Evolutionary conservation across 2,888 invertebrate genomes (phyloP).

Genomic region (Dichetophora obliterata): DNA sequence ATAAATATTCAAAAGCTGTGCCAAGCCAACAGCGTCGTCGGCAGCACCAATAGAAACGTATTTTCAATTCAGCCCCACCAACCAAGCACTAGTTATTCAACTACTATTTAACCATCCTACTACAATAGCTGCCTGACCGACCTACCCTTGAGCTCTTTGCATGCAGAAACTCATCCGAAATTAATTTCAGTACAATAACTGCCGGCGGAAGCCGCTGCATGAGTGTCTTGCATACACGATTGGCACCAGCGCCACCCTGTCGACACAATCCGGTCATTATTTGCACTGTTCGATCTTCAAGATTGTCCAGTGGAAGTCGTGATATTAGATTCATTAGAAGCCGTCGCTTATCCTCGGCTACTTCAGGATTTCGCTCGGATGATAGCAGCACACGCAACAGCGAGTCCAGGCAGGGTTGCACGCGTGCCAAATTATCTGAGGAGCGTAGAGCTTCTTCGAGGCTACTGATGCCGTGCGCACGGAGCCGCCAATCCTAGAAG

Average conservation of each 20-base stretch:
- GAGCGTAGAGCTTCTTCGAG: conserved; percentile 70
- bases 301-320: conserved; percentile 68
- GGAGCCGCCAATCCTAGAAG: conserved; percentile 67
- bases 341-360: conserved; percentile 67
- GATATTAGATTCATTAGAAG: conserved; percentile 67
- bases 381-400: conserved; percentile 76
- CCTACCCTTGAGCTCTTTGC: conserved; percentile 69
- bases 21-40: background rate
- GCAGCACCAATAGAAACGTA: background rate
- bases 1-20: conserved; percentile 23
- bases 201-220: conserved; percentile 70
- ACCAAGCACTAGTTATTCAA: conserved; percentile 38
- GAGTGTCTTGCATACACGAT: conserved; percentile 69
- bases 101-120: background rate
- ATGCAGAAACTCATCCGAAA: conserved; percentile 69
- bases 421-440: conserved; percentile 71
- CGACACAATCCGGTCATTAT: conserved; percentile 68
- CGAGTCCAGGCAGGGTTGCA: conserved; percentile 75
- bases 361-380: conserved; percentile 73
- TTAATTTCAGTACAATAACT: conserved; percentile 68
- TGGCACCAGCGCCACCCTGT: conserved; percentile 68
- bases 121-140: conserved; percentile 40
- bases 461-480: conserved; percentile 63
- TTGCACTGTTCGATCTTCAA: conserved; percentile 67
- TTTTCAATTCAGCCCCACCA: background rate